Evolutionary conservation across 2,888 invertebrate species (phyloP).

Genomic region (Macrophya annulata): DNA sequence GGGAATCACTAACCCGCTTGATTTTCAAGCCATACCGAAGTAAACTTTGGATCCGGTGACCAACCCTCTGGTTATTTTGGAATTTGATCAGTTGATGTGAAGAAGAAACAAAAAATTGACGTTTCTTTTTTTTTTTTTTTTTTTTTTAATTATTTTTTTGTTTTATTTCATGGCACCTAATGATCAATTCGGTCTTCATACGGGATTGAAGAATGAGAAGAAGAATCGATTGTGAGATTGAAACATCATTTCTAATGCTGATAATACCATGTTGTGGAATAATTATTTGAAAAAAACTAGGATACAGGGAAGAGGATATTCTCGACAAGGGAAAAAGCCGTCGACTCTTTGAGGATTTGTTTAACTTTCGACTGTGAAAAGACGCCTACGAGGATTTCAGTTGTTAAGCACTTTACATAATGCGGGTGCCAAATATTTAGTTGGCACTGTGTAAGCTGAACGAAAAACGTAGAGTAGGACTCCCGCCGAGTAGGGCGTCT

Average conservation of each 20-base stretch:
- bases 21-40: background rate
- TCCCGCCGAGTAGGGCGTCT: slow-evolving; percentile 38
- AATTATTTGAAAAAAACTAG: background rate
- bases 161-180: too few relatives aligned
- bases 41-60: background rate
- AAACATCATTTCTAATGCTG: background rate
- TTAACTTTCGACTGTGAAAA: slow-evolving; percentile 42
- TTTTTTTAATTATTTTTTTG: too few relatives aligned
- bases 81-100: background rate
- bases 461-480: slow-evolving; percentile 53
- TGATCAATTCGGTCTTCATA: too few relatives aligned
- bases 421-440: slow-evolving; percentile 62
- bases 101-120: background rate
- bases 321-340: background rate
- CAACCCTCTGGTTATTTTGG: background rate
- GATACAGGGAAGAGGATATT: background rate
- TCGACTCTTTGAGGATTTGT: slow-evolving; percentile 51
- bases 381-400: slow-evolving; percentile 38
- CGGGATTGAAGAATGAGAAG: background rate
- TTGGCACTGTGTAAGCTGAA: slow-evolving; percentile 59
- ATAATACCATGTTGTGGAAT: background rate
- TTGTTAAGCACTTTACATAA: slow-evolving; percentile 48
- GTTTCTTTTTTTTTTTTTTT: too few relatives aligned
- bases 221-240: background rate
- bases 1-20: background rate